Base-by-base conservation (phyloP, 2,113 vertebrate species). In the Heterocephalus glaber region DNA sequence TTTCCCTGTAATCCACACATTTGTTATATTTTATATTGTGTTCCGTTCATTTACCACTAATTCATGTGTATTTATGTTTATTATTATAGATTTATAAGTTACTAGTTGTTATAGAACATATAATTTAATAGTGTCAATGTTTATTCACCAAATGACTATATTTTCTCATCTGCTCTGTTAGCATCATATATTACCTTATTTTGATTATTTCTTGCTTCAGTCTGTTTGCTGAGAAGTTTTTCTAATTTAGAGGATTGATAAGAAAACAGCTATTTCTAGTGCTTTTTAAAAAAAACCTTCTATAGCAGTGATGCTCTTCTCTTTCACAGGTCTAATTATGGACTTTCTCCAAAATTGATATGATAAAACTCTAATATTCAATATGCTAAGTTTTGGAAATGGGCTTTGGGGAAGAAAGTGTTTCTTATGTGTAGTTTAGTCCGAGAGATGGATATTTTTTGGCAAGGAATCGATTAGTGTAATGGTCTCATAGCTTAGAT, bases 401-500 rank as follows among this genome's bases (percentile, higher is more conserved):
- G 33, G 14, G 19, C 11, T 76, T 38, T 56, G 8, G 7, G 65
- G 58, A 10, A 47, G 41, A 11, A 44, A 30, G 38, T 86, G 88
- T 83, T 86, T 56, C 26, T 92, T 82, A 89, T 24, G n/a, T 65
- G 13, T 56, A 80, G 74, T 92, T 83, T 74, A 83, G 56, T 79
- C 47, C 81, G 79, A 88, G 20, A 66, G 49, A 86, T 88, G 77
- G 87, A 92, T 76, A 83, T 19, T 28, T 61, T 85, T 49, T 66
- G 87, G 22, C 90, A 93, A 95, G n/a, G 16, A 86, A 92, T 68
- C 56, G 74, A 68, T 93, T 86, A 74, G 35, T 14, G 56, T 74
- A 92, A 89, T 61, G 17, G 17, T 9, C 49, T 92, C 58, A 35
- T 20, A 65, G 14, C 26, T 66, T 49, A 72, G 17, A 92, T 80